Conservation (phyloP, 1,140 invertebrate genomes). For the Eriocheir sinensis region DNA sequence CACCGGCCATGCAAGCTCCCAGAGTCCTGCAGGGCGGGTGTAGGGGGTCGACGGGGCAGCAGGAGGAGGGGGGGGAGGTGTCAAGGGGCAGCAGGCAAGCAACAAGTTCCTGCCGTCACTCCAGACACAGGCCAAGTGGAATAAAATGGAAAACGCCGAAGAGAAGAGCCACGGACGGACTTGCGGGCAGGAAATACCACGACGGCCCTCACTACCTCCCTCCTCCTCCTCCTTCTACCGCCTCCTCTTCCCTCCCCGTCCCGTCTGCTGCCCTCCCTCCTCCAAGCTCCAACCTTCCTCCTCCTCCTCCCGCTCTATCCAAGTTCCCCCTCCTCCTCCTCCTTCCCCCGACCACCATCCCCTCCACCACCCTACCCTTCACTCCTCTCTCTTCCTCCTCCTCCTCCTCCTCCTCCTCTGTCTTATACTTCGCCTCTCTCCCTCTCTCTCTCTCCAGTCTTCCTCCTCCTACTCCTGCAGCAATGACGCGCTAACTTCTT, state of each 20-base stretch:
- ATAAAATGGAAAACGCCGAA: slow-evolving; percentile 55
- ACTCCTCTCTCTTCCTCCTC: neutral
- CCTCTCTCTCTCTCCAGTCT: neutral
- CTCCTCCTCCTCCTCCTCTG: neutral
- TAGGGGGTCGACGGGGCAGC: neutral
- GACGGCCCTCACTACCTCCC: neutral
- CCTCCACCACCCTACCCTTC: slow-evolving; percentile 1
- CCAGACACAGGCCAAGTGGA: slow-evolving; percentile 23
- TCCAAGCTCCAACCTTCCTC: neutral
- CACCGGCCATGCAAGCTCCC: neutral
- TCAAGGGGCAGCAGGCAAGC: neutral
- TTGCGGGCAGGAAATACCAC: slow-evolving; percentile 64
- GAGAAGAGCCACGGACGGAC: neutral
- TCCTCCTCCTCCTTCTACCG: neutral
- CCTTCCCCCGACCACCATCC: neutral
- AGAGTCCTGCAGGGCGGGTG: neutral
- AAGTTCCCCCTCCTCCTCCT: neutral
- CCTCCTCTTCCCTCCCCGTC: neutral
- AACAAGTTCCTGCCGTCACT: neutral
- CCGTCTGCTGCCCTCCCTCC: neutral
- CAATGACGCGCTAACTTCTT: neutral
- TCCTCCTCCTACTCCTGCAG: neutral
- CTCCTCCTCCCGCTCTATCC: neutral
- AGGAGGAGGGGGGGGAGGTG: neutral
- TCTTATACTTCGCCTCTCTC: neutral